These are phyloP conservation scores for Peribatodes rhomboidaria DNA, from an alignment of 2,888 invertebrate species.

Conservation along the genomic window DNA sequence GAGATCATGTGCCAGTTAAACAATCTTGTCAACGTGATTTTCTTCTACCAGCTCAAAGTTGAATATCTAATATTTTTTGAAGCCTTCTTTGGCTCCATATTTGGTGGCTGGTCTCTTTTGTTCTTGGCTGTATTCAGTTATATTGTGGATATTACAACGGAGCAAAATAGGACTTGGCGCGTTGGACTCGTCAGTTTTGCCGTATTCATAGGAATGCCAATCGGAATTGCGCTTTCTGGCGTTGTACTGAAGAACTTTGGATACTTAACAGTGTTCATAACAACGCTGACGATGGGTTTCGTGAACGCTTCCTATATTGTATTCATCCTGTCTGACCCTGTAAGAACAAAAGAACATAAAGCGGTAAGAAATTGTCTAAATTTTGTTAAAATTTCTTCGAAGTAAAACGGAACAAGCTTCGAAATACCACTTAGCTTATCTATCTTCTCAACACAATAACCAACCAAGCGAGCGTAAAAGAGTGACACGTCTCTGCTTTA, in stretches of 20 bases:
- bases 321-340: conserved; percentile 25
- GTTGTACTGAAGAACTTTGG: conserved; percentile 4
- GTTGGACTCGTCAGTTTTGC: conserved; percentile 19
- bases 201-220: conserved; percentile 5
- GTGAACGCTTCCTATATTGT: conserved; percentile 19
- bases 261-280: conserved; percentile 41
- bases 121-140: conserved; percentile 73
- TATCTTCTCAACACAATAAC: too few relatives aligned
- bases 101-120: conserved; percentile 51
- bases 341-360: conserved; percentile 86
- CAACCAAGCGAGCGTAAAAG: too few relatives aligned
- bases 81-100: neutral
- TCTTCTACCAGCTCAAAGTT: conserved; percentile 11
- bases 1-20: conserved; percentile 62
- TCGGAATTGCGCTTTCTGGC: conserved; percentile 14
- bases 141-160: conserved; percentile 74
- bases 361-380: conserved; percentile 18
- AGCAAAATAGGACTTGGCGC: conserved; percentile 54
- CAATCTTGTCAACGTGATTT: conserved; percentile 48
- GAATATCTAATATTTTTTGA: neutral
- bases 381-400: neutral
- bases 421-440: too few relatives aligned
- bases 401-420: too few relatives aligned
- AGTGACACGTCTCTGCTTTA: too few relatives aligned
- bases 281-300: conserved; percentile 3